A percentile compares a stretch with the other conserved stretches of the same genome.
These are phyloP conservation scores for Triops cancriformis DNA, from an alignment of 1,140 invertebrate species.

Conservation along the genomic window DNA sequence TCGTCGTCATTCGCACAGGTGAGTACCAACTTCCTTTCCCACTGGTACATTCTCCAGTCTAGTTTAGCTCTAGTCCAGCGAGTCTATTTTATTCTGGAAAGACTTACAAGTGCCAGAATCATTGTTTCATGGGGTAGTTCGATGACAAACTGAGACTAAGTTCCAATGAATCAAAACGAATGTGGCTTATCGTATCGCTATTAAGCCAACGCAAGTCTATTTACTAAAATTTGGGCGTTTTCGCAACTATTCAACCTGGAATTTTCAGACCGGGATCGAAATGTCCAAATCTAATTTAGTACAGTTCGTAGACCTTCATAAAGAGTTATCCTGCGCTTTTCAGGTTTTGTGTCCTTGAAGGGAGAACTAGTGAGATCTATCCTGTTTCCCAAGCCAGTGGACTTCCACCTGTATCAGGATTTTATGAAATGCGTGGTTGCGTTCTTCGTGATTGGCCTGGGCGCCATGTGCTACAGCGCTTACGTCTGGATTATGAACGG, in stretches of 20 bases:
- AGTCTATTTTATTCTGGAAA: too few species aligned
- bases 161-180: too few species aligned
- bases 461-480: slow-evolving; percentile 36
- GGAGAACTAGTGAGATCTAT: slow-evolving; percentile 46
- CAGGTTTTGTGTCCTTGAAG: slow-evolving; percentile 46
- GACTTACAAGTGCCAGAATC: too few species aligned
- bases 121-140: neutral
- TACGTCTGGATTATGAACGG: slow-evolving; percentile 34
- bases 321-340: neutral
- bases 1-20: slow-evolving; percentile 47
- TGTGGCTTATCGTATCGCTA: too few species aligned
- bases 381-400: slow-evolving; percentile 46
- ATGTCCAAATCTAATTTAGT: too few species aligned
- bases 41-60: neutral
- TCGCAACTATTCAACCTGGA: too few species aligned
- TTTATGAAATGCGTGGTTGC: slow-evolving; percentile 43
- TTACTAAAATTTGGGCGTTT: too few species aligned
- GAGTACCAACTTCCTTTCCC: neutral
- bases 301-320: neutral
- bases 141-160: too few species aligned
- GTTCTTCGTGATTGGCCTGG: slow-evolving; percentile 36
- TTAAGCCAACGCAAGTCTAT: too few species aligned
- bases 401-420: slow-evolving; percentile 45
- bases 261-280: too few species aligned
- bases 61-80: too few species aligned